Evolutionary conservation across 2,113 vertebrate species (phyloP).

Genomic region (Ptilonorhynchus violaceus): DNA sequence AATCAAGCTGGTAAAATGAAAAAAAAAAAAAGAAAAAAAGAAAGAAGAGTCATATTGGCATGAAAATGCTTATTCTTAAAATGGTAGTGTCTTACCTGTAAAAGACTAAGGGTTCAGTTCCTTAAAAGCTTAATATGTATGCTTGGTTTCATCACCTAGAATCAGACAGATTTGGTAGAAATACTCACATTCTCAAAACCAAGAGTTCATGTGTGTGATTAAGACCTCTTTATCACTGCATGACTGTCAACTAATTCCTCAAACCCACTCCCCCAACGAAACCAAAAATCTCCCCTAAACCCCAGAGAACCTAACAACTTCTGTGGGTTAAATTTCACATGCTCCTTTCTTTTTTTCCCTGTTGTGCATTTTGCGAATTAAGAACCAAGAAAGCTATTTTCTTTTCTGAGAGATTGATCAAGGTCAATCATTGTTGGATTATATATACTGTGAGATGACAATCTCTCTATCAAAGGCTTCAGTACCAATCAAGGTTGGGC

Average conservation of each 20-base stretch:
- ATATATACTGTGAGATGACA: not conserved
- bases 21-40: not conserved
- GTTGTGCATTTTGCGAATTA: not conserved
- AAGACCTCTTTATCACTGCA: not conserved
- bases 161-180: not conserved
- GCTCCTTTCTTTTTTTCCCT: not conserved
- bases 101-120: not conserved
- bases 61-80: not conserved
- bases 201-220: not conserved
- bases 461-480: not conserved
- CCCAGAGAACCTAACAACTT: not conserved
- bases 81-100: not conserved
- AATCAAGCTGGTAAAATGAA: not conserved
- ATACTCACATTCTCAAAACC: not conserved
- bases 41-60: not conserved
- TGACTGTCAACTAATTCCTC: not conserved
- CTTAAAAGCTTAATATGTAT: not conserved
- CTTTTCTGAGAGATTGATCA: not conserved
- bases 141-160: not conserved
- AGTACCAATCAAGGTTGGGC: not conserved
- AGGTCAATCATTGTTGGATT: not conserved
- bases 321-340: not conserved
- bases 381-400: not conserved
- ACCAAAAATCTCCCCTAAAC: not conserved
- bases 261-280: not conserved